Conservation (phyloP, 1,140 invertebrate genomes). For the Mylabris phalerata region DNA sequence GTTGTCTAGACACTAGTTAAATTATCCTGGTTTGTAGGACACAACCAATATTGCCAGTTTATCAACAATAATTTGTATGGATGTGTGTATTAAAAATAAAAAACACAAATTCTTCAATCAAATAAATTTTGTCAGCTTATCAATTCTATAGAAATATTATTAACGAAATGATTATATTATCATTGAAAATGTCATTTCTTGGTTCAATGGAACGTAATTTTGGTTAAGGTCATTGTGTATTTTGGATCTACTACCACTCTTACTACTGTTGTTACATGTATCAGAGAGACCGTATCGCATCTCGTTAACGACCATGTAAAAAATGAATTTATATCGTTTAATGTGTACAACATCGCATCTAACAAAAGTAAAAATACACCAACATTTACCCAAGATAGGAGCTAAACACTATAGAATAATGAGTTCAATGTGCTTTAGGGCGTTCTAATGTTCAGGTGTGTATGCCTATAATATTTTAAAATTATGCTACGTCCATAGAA, state of each 20-base stretch:
- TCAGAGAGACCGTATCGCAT: neutral
- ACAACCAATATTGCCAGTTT: neutral
- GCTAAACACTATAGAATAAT: constrained; percentile 1
- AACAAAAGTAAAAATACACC: neutral
- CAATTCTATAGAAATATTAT: too few species aligned
- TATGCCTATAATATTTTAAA: constrained; percentile 1
- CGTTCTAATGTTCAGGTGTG: constrained; percentile 4
- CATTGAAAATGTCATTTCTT: neutral
- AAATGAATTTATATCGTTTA: constrained; percentile 2
- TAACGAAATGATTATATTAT: too few species aligned
- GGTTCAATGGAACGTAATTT: constrained; percentile 12
- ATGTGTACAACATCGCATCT: neutral
- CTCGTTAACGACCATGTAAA: constrained; percentile 10
- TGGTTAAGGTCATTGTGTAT: constrained; percentile 15
- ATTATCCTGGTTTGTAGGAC: constrained; percentile 4
- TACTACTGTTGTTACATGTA: too few species aligned
- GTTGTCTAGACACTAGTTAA: constrained; percentile 21
- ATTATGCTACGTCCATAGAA: neutral
- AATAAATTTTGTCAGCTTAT: too few species aligned
- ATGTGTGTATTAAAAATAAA: too few species aligned
- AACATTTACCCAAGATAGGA: neutral
- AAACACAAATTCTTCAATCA: too few species aligned
- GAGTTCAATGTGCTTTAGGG: constrained; percentile 5
- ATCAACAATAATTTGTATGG: too few species aligned
- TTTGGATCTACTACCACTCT: too few species aligned